These are phyloP conservation scores for Brotogeris chrysoptera DNA, from an alignment of 2,797 vertebrate genomes.

Conservation along the genomic window DNA sequence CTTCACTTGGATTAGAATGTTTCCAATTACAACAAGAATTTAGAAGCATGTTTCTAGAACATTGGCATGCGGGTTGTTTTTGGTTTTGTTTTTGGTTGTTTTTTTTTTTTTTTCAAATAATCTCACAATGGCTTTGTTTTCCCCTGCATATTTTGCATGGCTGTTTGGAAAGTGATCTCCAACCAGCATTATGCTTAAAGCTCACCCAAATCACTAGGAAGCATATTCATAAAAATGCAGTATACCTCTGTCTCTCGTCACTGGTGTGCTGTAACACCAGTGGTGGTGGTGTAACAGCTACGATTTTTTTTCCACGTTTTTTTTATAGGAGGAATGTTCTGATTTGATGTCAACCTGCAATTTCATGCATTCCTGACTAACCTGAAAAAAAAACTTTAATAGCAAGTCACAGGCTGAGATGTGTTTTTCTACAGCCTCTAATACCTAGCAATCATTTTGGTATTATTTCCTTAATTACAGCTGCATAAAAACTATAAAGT, in stretches of 20 bases:
- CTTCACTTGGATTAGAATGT: slow-evolving; percentile 42
- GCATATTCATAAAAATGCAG: not conserved
- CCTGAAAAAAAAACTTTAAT: not conserved
- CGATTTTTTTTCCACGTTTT: not conserved
- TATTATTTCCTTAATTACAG: not conserved
- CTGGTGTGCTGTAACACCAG: not conserved
- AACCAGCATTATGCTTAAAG: not conserved
- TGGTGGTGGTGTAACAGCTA: not conserved
- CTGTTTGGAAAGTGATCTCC: not conserved
- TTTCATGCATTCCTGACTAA: slow-evolving; percentile 2
- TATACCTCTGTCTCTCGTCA: not conserved
- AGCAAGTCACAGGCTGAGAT: not conserved
- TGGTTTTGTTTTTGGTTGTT: no score
- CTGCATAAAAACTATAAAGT: not conserved
- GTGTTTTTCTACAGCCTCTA: not conserved
- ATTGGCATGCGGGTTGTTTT: not conserved
- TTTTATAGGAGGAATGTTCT: slow-evolving; percentile 16
- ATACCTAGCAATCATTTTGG: not conserved
- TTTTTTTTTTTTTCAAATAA: not conserved
- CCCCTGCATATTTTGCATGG: not conserved
- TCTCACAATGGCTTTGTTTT: not conserved
- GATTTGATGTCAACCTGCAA: slow-evolving; percentile 15
- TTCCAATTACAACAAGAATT: slow-evolving; percentile 64
- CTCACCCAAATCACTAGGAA: slow-evolving; percentile 6
- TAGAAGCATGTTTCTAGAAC: slow-evolving; percentile 10